Evolutionary conservation across 2,797 vertebrate genomes (phyloP), one percentile per base, ranked within the genome.

Genomic region (Parauchenoglanis ngamensis): DNA sequence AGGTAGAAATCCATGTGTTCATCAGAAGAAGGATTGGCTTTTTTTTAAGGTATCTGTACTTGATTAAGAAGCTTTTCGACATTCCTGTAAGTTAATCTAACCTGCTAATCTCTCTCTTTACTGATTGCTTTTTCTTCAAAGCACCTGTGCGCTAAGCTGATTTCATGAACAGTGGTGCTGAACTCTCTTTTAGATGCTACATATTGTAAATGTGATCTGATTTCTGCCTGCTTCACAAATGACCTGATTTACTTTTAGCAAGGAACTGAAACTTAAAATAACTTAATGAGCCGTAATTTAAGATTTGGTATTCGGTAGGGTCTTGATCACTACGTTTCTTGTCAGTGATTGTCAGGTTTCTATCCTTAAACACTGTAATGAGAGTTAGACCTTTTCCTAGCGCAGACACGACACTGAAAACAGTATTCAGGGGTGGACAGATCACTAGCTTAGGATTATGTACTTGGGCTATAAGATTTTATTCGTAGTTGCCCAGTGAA

Each of bases 41-140:
- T 75, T 84, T 78, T 59, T 40, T 83, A 72, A 88, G 72, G 88
- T 87, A 88, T 90, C 87, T 86, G 83, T 52, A 81, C 40, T 68
- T 85, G 85, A 89, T 89, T 89, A 91, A 88, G 90, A 77, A 86
- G 86, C 87, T 86, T 89, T 87, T 88, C 90, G 84, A 86, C 87
- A 89, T 92, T 90, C 85, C 83, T 87, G 86, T 88, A 91, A 90
- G 83, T 89, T 92, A 88, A 91, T 92, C 89, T 87, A 76, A 90
- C 88, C 83, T 86, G 81, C 89, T 91, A 90, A 92, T 91, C 86
- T 78, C 86, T 88, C 57, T 88, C 85, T 84, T 80, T 85, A 75
- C 90, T 92, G 91, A 92, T 92, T 91, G 88, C 90, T 91, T 92
- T 90, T 90, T 83, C 56, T 90, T 86, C 75, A 83, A 88, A 90